phyloP scores from a whole-genome alignment of 2,888 invertebrate species.

The Bombylius discolor region DNA sequence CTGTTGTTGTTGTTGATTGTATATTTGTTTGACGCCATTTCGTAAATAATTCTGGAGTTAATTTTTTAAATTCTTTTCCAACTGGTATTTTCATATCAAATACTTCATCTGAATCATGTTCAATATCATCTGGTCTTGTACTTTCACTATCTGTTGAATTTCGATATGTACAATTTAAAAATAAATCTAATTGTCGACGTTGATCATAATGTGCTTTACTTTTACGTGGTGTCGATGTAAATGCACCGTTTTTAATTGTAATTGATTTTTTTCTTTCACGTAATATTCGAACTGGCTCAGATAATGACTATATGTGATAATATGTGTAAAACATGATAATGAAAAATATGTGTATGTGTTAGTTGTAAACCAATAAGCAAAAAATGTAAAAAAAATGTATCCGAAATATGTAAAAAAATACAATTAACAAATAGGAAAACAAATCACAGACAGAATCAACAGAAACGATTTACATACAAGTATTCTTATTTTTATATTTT shows the following conservation, averaged over 20 bases:
- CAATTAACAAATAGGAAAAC: too few species aligned
- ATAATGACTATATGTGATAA: not conserved
- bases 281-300: not conserved
- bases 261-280: not conserved
- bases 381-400: too few species aligned
- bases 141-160: not conserved
- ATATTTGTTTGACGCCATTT: conserved; percentile 8
- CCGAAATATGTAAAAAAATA: too few species aligned
- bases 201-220: conserved; percentile 24
- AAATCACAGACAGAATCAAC: too few species aligned
- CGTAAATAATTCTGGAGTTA: not conserved
- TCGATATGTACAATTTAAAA: conserved; percentile 12
- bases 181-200: conserved; percentile 20
- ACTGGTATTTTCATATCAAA: not conserved
- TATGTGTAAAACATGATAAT: too few species aligned
- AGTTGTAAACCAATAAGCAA: too few species aligned
- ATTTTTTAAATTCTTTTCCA: not conserved
- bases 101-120: too few species aligned
- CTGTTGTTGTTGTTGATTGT: conserved; percentile 5
- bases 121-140: conserved; percentile 1
- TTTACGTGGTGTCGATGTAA: conserved; percentile 31
- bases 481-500: too few species aligned
- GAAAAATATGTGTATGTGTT: too few species aligned
- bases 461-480: too few species aligned
- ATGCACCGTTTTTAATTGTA: not conserved